Base-by-base conservation (phyloP, 2,888 invertebrate genomes). In the Anorthoa munda region DNA sequence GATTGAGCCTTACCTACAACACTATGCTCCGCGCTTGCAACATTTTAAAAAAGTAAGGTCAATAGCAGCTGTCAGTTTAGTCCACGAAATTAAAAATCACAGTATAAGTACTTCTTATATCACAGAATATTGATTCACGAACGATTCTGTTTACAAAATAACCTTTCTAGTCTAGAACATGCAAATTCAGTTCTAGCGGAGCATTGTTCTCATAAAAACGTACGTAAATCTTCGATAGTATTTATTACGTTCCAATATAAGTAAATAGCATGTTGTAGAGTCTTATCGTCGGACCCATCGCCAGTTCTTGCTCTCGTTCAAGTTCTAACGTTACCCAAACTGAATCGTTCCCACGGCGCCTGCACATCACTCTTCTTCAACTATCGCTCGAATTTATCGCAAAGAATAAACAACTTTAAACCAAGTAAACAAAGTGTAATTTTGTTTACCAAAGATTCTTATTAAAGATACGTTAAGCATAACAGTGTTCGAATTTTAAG, bases 281-380 rank as follows among this genome's bases (percentile, higher is more conserved):
- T 63, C 83, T 81, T 93, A 95, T 95, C 94, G 89, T 83, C 75
- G 81, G 89, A 92, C 90, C 84, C 85, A 95, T 94, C 94, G 86
- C 88, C 71, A 85, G 89, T 91, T 93, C 90, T 88, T 91, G 92
- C 90, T 94, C 92, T 91, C 91, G 89, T 92, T 89, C 82, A 86
- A 88, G 79, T 91, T 89, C 88, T 85, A 90, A 84, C 83, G 82
- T 92, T 94, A 93, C 93, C 91, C 87, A 91, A 93, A 92, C 93
- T 89, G 89, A 90, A 92, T 90, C 89, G 93, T 95, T 95, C 95
- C 95, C 95, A 95, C 95, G 95, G 90, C 89, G 87, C 91, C 90
- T 89, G 91, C 90, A 92, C 93, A 93, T 94, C 94, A 93, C 91
- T 92, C 91, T 88, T 92, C 91, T 89, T 87, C 88, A 85, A 89